Conservation (phyloP, 2,113 vertebrate species). For the Colistium nudipinnis region DNA sequence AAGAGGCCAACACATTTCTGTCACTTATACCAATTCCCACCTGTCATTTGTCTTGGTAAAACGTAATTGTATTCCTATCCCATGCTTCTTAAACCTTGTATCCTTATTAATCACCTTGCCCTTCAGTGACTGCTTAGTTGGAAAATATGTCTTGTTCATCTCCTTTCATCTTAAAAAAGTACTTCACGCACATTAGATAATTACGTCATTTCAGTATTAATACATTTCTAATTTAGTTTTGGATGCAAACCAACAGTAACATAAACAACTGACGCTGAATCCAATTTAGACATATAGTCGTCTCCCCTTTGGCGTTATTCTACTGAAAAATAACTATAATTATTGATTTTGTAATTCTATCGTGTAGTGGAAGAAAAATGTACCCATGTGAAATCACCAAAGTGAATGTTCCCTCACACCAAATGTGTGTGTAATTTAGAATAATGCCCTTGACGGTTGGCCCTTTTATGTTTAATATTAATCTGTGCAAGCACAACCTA, state of each 20-base stretch:
- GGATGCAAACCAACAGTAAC: background rate
- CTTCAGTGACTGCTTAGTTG: background rate
- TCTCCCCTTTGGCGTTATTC: background rate
- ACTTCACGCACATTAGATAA: background rate
- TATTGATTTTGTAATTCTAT: background rate
- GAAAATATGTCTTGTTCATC: background rate
- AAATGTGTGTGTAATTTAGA: background rate
- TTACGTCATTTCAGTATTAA: background rate
- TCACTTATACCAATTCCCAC: background rate
- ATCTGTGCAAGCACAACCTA: constrained; percentile 15
- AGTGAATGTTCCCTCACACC: background rate
- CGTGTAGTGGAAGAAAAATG: background rate
- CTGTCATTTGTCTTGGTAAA: background rate
- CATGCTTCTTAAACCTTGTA: too few relatives aligned
- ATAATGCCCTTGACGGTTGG: background rate
- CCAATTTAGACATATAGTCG: background rate
- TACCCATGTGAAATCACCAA: background rate
- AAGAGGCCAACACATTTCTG: background rate
- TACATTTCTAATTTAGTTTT: constrained; percentile 1
- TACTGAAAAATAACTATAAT: background rate
- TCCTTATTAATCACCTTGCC: background rate
- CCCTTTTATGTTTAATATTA: background rate
- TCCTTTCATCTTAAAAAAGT: background rate
- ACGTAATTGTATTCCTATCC: background rate
- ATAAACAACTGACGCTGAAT: background rate